Conservation (phyloP, 1,140 invertebrate genomes). For the Drosophila melanogaster region DNA sequence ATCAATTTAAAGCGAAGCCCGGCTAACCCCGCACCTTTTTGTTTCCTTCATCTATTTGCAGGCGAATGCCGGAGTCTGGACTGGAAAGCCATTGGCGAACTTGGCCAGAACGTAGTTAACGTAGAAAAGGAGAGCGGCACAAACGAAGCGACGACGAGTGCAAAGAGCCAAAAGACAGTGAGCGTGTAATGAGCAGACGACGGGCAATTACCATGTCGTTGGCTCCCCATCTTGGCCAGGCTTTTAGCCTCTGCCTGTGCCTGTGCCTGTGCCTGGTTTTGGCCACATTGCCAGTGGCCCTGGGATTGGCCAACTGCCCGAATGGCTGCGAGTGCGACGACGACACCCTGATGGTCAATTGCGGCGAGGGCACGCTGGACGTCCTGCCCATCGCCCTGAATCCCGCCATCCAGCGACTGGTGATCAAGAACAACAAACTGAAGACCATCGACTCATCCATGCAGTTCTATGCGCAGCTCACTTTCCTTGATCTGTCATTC, state of each 20-base stretch:
- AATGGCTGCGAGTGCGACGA: slow-evolving; percentile 94
- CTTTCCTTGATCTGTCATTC: slow-evolving; percentile 92
- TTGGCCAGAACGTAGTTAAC: slow-evolving; percentile 80
- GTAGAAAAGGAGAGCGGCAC: slow-evolving; percentile 17
- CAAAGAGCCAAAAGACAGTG: slow-evolving; percentile 19
- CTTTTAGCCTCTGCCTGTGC: neutral
- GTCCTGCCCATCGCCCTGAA: slow-evolving; percentile 96
- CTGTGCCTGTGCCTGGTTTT: slow-evolving; percentile 19
- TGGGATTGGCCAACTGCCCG: slow-evolving; percentile 88
- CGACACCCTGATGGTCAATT: slow-evolving; percentile 93
- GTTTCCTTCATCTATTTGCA: slow-evolving; percentile 36
- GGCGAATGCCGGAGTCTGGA: slow-evolving; percentile 76
- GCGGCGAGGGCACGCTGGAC: slow-evolving; percentile 93
- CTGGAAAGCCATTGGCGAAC: slow-evolving; percentile 77
- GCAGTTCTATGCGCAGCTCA: slow-evolving; percentile 93
- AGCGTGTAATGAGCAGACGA: slow-evolving; percentile 54
- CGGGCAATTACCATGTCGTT: slow-evolving; percentile 78
- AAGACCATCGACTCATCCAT: slow-evolving; percentile 94
- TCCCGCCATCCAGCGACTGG: slow-evolving; percentile 93
- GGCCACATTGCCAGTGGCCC: slow-evolving; percentile 37
- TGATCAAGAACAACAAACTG: slow-evolving; percentile 93
- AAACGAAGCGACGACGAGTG: slow-evolving; percentile 20
- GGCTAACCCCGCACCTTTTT: neutral
- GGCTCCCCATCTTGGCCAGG: slow-evolving; percentile 32
- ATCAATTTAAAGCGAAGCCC: slow-evolving; percentile 71